Percentiles rank a stretch among this genome's conserved stretches.
phyloP scores from a whole-genome alignment of 2,797 vertebrate genomes.

The Bradypodion ventrale region DNA sequence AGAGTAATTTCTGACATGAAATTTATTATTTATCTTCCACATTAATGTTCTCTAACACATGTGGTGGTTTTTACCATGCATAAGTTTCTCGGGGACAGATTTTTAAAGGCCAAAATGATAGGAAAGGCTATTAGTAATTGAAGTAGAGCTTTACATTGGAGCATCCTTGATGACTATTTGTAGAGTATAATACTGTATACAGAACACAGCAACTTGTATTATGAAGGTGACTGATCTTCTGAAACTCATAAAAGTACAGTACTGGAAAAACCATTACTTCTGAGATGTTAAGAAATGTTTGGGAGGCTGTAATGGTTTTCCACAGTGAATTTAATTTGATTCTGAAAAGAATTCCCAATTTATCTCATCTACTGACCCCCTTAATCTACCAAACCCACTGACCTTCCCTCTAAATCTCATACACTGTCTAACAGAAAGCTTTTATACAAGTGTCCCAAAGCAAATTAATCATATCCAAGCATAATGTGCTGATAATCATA shows the following conservation, averaged over 20 bases:
- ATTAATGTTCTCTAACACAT: not conserved
- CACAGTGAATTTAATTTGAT: not conserved
- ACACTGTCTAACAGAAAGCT: not conserved
- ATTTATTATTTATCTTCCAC: not conserved
- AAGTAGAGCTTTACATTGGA: not conserved
- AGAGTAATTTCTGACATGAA: no score
- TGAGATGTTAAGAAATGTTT: not conserved
- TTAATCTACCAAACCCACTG: not conserved
- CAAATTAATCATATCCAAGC: no score
- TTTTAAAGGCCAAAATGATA: not conserved
- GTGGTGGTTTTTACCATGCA: not conserved
- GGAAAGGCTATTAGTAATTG: not conserved
- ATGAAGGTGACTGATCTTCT: not conserved
- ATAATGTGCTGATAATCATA: no score
- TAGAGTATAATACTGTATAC: no score
- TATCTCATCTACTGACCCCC: not conserved
- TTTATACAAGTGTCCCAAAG: no score
- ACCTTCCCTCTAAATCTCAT: not conserved
- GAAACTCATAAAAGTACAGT: not conserved
- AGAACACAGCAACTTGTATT: not conserved
- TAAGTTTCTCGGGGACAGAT: not conserved
- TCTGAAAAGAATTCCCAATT: not conserved
- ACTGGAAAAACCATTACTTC: not conserved
- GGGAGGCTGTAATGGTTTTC: not conserved
- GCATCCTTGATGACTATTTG: not conserved